Evolutionary conservation across 2,797 vertebrate species (phyloP).

Genomic region (Malurus splendens): DNA sequence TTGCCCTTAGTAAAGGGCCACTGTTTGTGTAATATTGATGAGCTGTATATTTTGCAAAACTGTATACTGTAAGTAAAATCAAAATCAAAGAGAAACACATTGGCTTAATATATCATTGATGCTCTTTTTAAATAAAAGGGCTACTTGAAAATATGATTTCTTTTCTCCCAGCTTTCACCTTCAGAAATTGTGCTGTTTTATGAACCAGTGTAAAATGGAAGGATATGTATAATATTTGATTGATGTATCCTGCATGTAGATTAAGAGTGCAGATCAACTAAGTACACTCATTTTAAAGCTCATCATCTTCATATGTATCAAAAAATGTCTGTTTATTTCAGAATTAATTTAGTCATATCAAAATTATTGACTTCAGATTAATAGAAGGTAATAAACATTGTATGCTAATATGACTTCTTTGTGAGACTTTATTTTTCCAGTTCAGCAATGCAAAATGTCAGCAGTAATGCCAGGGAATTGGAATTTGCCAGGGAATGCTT

Average conservation of each 20-base stretch:
- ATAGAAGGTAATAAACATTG: constrained; percentile 58
- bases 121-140: constrained; percentile 44
- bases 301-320: constrained; percentile 45
- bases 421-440: background rate
- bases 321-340: constrained; percentile 52
- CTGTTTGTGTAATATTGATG: constrained; percentile 20
- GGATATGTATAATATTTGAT: constrained; percentile 13
- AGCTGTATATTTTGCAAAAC: constrained; percentile 53
- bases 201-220: constrained; percentile 21
- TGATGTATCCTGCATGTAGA: constrained; percentile 56
- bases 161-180: background rate
- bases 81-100: constrained; percentile 35
- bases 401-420: constrained; percentile 6
- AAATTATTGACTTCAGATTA: constrained; percentile 48
- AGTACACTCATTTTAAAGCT: constrained; percentile 37
- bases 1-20: constrained; percentile 13
- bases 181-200: constrained; percentile 18
- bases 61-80: constrained; percentile 42
- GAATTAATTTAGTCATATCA: constrained; percentile 53
- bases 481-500: background rate
- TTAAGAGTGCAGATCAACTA: constrained; percentile 43
- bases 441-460: background rate
- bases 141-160: constrained; percentile 10
- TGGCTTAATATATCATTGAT: constrained; percentile 41
- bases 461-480: background rate